Conservation (phyloP, 64 coral and sea anemone species). For the Dendronephthya gigantea region DNA sequence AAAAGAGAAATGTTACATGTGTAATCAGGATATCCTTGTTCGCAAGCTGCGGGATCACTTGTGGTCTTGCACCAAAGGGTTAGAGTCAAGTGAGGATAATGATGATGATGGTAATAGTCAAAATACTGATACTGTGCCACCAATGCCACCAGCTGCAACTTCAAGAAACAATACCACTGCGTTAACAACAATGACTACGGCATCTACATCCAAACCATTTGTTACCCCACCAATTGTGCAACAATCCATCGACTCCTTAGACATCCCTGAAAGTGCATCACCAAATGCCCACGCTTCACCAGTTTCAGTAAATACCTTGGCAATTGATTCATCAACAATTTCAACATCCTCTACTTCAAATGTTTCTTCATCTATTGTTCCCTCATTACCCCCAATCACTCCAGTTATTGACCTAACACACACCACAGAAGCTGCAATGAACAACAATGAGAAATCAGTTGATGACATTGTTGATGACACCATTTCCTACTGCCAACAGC, state of each 20-base stretch:
- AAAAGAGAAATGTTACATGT: conserved; percentile 17
- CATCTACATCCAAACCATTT: no score
- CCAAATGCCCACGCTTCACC: background rate
- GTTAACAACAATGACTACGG: no score
- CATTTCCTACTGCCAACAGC: background rate
- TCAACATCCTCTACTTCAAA: no score
- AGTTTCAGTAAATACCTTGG: background rate
- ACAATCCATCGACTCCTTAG: background rate
- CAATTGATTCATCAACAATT: no score
- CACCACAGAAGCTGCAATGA: background rate
- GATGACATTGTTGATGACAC: background rate
- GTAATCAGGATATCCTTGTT: conserved; percentile 2
- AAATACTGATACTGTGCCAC: background rate
- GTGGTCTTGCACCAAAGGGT: conserved; percentile 8
- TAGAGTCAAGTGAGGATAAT: conserved; percentile 22
- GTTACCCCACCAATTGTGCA: background rate
- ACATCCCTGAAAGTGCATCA: background rate
- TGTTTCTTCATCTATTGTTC: background rate
- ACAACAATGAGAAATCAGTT: background rate
- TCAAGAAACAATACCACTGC: no score
- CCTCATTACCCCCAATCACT: background rate
- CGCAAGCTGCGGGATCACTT: conserved; percentile 22
- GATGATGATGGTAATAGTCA: conserved; percentile 2
- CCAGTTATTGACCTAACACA: background rate
- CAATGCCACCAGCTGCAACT: background rate